Conservation (phyloP, 2,888 invertebrate species). For the Malacosoma neustria region DNA sequence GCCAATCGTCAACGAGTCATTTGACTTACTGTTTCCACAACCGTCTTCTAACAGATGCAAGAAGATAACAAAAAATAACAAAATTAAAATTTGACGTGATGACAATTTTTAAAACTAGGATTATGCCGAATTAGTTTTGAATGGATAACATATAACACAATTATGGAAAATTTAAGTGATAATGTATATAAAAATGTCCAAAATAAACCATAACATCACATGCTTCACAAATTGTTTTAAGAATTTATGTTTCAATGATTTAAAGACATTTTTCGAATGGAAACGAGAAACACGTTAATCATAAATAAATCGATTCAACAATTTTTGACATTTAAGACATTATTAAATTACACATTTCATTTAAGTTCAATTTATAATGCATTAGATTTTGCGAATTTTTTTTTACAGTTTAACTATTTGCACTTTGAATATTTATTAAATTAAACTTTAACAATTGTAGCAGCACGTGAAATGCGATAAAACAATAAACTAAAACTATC, state of each 20-base stretch:
- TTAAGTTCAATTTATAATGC: too few species aligned
- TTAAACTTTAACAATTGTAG: too few species aligned
- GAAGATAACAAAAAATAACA: constrained; percentile 67
- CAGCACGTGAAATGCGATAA: not conserved
- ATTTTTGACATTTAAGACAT: too few species aligned
- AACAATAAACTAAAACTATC: not conserved
- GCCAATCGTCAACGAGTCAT: constrained; percentile 62
- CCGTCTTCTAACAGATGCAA: constrained; percentile 74
- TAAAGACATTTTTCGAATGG: not conserved
- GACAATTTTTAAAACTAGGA: constrained; percentile 32
- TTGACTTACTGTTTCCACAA: constrained; percentile 75
- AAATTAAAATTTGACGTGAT: constrained; percentile 50
- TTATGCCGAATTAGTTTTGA: constrained; percentile 36
- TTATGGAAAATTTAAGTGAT: constrained; percentile 1
- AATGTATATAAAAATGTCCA: too few species aligned
- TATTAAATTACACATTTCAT: too few species aligned
- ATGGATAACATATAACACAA: not conserved
- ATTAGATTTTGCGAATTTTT: too few species aligned
- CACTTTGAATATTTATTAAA: too few species aligned
- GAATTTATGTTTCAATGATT: not conserved
- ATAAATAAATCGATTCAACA: too few species aligned
- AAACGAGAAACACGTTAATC: too few species aligned
- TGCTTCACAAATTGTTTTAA: not conserved
- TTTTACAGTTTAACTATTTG: too few species aligned
- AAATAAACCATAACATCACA: not conserved